Conservation (phyloP, 2,113 vertebrate species). For the Oncorhynchus tshawytscha region DNA sequence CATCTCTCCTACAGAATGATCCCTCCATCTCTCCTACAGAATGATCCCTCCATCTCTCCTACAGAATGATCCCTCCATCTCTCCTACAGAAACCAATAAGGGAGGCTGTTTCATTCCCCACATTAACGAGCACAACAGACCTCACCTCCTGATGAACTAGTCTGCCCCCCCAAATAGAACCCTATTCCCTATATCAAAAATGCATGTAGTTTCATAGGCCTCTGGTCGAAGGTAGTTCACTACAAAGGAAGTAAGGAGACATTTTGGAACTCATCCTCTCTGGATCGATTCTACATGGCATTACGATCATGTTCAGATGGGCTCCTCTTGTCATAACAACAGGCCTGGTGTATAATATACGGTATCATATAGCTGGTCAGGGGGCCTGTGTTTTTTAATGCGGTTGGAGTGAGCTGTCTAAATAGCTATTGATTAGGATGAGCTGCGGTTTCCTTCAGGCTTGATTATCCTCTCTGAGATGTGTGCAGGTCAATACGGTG, state of each 20-base stretch:
- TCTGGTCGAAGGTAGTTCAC: too few relatives aligned
- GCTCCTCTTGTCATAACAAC: constrained; percentile 57
- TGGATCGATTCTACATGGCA: constrained; percentile 53
- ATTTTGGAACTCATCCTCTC: neutral
- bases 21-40: too few relatives aligned
- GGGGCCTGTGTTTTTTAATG: constrained; percentile 53
- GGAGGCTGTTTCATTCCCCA: constrained; percentile 36
- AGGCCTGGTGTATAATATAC: constrained; percentile 62
- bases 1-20: too few relatives aligned
- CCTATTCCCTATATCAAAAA: too few relatives aligned
- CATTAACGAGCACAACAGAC: constrained; percentile 53
- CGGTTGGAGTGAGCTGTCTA: constrained; percentile 48
- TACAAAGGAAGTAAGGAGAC: too few relatives aligned
- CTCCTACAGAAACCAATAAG: constrained; percentile 40
- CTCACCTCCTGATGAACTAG: constrained; percentile 59
- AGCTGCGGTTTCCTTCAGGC: constrained; percentile 42
- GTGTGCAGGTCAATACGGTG: constrained; percentile 61
- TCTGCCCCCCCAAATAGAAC: too few relatives aligned
- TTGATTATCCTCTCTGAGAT: constrained; percentile 69
- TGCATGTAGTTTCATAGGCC: too few relatives aligned
- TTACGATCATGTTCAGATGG: constrained; percentile 62
- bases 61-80: too few relatives aligned
- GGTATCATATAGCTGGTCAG: neutral
- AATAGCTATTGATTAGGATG: constrained; percentile 70
- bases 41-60: too few relatives aligned